Evolutionary conservation across 2,888 invertebrate species (phyloP).

Genomic region (Athalia circularis): DNA sequence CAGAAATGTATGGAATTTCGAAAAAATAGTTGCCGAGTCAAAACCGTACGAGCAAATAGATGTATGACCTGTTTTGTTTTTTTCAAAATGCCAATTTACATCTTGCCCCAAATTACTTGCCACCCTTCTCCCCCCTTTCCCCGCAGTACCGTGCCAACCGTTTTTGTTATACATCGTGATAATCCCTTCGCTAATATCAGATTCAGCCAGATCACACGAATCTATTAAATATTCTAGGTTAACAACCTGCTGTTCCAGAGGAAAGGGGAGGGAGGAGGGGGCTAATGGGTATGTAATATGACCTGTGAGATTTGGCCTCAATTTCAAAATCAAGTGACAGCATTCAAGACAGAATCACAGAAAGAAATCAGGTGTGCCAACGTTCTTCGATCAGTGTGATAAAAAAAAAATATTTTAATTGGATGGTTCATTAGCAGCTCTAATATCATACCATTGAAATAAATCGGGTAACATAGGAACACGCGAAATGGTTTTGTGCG

Average conservation of each 20-base stretch:
- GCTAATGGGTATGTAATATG: conserved; percentile 9
- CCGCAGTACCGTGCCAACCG: no score
- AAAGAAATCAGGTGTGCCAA: background rate
- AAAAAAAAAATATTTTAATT: no score
- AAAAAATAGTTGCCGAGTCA: no score
- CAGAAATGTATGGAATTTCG: no score
- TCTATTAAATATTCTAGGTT: background rate
- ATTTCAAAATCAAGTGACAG: background rate
- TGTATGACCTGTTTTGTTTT: no score
- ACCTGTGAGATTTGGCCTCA: background rate
- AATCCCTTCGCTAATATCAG: background rate
- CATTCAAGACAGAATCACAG: conserved; percentile 2
- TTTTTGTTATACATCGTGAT: background rate
- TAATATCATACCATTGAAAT: background rate
- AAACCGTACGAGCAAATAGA: no score
- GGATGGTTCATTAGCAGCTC: no score
- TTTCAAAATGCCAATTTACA: background rate
- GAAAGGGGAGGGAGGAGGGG: no score
- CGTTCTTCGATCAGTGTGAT: no score
- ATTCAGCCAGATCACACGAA: background rate
- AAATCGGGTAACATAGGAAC: background rate
- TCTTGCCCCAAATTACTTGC: background rate
- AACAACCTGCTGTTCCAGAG: background rate
- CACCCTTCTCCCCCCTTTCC: no score
- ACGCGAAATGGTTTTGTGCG: background rate